These are phyloP conservation scores for Polia nebulosa DNA, from an alignment of 2,888 invertebrate species.

Conservation along the genomic window DNA sequence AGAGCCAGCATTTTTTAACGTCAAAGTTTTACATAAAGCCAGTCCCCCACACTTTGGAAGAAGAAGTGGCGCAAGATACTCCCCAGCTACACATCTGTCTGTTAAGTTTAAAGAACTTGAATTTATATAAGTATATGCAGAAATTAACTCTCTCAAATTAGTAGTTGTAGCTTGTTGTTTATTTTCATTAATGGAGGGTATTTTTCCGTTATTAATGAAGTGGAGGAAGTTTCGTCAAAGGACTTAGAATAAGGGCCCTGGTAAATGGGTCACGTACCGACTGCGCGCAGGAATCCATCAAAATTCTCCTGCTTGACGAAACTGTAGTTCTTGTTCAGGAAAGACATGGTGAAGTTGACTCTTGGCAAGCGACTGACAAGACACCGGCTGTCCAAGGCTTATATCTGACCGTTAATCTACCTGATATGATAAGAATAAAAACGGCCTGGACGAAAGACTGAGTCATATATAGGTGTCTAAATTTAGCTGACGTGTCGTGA, in stretches of 20 bases:
- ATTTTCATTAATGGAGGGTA: too few species aligned
- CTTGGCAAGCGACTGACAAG: slow-evolving; percentile 20
- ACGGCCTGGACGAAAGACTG: not conserved
- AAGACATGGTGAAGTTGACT: slow-evolving; percentile 34
- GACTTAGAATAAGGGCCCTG: not conserved
- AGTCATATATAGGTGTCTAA: not conserved
- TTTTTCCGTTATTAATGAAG: too few species aligned
- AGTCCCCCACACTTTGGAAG: too few species aligned
- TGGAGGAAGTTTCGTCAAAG: not conserved
- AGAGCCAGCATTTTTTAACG: too few species aligned
- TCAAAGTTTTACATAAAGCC: too few species aligned
- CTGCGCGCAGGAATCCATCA: slow-evolving; percentile 68
- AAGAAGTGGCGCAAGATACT: too few species aligned
- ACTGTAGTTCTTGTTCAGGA: slow-evolving; percentile 38
- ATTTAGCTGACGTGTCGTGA: slow-evolving; percentile 14
- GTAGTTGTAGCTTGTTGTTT: too few species aligned
- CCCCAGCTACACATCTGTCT: too few species aligned
- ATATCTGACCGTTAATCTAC: slow-evolving; percentile 41
- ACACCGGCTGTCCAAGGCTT: slow-evolving; percentile 3
- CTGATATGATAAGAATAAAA: slow-evolving; percentile 34
- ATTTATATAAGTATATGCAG: too few species aligned
- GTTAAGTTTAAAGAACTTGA: too few species aligned
- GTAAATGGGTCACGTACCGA: slow-evolving; percentile 60
- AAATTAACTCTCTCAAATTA: too few species aligned
- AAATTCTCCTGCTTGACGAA: slow-evolving; percentile 71